These are phyloP conservation scores for Rhinolophus ferrumequinum DNA, from an alignment of 2,113 vertebrate genomes.

Conservation along the genomic window DNA sequence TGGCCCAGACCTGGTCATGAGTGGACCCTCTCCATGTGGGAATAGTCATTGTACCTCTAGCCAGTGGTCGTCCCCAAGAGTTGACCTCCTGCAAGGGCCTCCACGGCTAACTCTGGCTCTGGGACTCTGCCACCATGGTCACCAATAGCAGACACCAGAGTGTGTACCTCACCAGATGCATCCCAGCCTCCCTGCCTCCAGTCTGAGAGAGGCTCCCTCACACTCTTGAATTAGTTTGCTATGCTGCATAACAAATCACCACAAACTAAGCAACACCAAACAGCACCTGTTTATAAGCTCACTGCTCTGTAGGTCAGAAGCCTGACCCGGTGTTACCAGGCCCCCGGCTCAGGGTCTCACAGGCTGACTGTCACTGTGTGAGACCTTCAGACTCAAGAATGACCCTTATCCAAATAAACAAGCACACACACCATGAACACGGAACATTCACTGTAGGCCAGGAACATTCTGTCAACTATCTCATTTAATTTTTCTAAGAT, in stretches of 20 bases:
- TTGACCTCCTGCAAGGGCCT: background rate
- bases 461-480: too few species aligned
- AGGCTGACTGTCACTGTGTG: background rate
- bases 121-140: too few species aligned
- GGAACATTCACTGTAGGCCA: too few species aligned
- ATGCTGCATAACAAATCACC: background rate
- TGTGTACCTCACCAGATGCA: accelerated
- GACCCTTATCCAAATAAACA: background rate
- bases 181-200: background rate
- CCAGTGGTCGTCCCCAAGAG: background rate
- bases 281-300: background rate
- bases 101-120: background rate
- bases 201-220: background rate
- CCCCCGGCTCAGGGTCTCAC: background rate
- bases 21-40: background rate
- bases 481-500: background rate
- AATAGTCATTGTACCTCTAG: too few species aligned
- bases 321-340: accelerated
- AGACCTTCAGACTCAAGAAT: background rate
- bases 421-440: accelerated
- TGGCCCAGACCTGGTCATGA: too few species aligned
- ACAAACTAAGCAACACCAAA: background rate
- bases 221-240: background rate
- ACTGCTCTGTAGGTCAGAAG: background rate
- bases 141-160: background rate